Evolutionary conservation across 2,113 vertebrate genomes (phyloP), one percentile per base, ranked within the genome.

Genomic region (Rhizomys pruinosus): DNA sequence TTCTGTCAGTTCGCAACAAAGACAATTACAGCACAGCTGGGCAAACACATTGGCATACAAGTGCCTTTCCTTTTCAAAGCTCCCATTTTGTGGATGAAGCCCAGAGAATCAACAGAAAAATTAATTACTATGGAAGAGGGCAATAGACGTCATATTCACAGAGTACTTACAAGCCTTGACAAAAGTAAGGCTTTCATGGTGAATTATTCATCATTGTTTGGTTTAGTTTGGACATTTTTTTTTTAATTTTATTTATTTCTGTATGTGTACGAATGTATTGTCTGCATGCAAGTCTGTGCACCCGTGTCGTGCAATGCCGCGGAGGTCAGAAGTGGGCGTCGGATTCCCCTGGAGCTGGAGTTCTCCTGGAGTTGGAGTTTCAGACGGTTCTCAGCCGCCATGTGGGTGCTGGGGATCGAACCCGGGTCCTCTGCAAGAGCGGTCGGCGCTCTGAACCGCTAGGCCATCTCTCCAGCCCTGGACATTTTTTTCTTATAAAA

Each of bases 11-110:
- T 95, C 82, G 69, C 29, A 87, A 68, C 93, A 89, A 93, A 93
- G 90, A 96, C 93, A 96, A 92, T 95, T 87, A 74, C 16, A 64
- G 42, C 74, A 87, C 92, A 97, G 94, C 94, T 97, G 92, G 89
- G 29, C 20, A 92, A 91, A 91, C 88, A 94, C 5, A 42, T 66
- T 97, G 92, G 80, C 72, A 72, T 47, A 25, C 2, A 12, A 90
- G 19, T 59, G 23, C 22, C 77, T 96, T 95, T 95, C 55, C 27
- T 1, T 96, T 94, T 95, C 85, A 79, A 90, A 89, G 73, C 73
- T 91, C 64, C 69, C 79, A 93, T 93, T 95, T 85, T 94, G 82
- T 76, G 42, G 44, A 80, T 74, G 87, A 25, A 92, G 82, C 37
- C 71, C 89, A 92, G 73, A 57, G 61, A 91, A 80, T 77, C 84